Evolutionary conservation across 2,113 vertebrate genomes (phyloP), one percentile per base, ranked within the genome.

Genomic region (Aldabrachelys gigantea): DNA sequence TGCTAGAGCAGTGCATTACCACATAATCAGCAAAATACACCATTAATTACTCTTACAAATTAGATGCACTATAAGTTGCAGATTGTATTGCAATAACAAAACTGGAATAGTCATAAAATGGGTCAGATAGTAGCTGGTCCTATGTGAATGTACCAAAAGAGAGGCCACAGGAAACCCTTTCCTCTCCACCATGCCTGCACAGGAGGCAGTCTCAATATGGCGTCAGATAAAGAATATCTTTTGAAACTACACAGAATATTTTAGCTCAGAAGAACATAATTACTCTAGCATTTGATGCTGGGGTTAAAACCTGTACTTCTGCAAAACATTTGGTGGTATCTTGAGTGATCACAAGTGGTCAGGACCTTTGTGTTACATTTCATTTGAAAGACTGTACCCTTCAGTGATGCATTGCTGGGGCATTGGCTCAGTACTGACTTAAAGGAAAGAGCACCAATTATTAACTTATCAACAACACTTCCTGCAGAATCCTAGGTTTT

Each of bases 201-300:
- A 21, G 29, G 21, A 76, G 50, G 6, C 35, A 88, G 10, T 90
- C 92, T 72, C 22, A 16, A 0, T 53, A 8, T 0, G 0, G 59
- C 65, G 53, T 65, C 21, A 91, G 87, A 85, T 59, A 69, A 25
- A 75, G 38, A 52, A 13, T 17, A 7, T n/a, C 89, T 80, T 90
- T 89, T 4, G 2, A 88, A 88, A 38, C 35, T 69, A 78, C 53
- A 85, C 24, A 69, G 16, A 50, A 3, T 10, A 2, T 13, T 7
- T 44, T n/a, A 2, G 31, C 22, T 87, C 38, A 85, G 87, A 88
- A 72, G 59, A 80, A 16, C 50, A 56, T 29, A 84, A 5, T 62
- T 75, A 19, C 49, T 56, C 82, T 80, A 87, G n/a, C 75, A n/a
- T 35, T 54, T 16, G 47, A 35, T 11, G 75, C 6, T 5, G 21